Evolutionary conservation across 1,140 invertebrate species (phyloP).

Genomic region (Lepidurus apus): DNA sequence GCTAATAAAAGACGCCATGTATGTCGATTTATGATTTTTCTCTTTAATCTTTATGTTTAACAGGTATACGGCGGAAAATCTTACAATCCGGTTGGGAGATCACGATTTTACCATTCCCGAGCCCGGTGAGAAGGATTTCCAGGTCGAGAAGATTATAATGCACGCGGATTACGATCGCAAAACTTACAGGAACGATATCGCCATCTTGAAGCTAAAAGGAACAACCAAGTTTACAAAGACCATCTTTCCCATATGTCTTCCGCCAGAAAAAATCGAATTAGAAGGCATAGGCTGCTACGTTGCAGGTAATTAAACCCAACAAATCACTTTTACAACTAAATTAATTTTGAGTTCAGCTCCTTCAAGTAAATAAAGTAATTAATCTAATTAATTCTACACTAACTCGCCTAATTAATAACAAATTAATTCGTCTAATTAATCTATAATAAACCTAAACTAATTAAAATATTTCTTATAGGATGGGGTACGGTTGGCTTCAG

Average conservation of each 20-base stretch:
- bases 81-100: conserved; percentile 43
- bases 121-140: conserved; percentile 37
- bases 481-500: conserved; percentile 56
- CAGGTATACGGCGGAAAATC: conserved; percentile 39
- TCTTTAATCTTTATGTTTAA: neutral
- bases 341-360: neutral
- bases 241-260: conserved; percentile 42
- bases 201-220: conserved; percentile 40
- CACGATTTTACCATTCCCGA: conserved; percentile 40
- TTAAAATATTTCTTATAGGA: conserved; percentile 45
- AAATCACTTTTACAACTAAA: neutral
- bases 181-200: conserved; percentile 44
- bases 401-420: neutral
- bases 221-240: conserved; percentile 37
- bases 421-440: neutral
- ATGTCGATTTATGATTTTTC: neutral
- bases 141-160: conserved; percentile 36
- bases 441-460: too few relatives aligned
- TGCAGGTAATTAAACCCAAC: conserved; percentile 48
- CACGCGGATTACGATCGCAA: conserved; percentile 40
- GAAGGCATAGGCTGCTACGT: conserved; percentile 35
- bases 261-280: conserved; percentile 43
- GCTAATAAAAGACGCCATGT: neutral
- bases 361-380: neutral
- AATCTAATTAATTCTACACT: neutral